Evolutionary conservation across 2,113 vertebrate species (phyloP), one percentile per base, ranked within the genome.

Genomic region (Atrichornis clamosus): DNA sequence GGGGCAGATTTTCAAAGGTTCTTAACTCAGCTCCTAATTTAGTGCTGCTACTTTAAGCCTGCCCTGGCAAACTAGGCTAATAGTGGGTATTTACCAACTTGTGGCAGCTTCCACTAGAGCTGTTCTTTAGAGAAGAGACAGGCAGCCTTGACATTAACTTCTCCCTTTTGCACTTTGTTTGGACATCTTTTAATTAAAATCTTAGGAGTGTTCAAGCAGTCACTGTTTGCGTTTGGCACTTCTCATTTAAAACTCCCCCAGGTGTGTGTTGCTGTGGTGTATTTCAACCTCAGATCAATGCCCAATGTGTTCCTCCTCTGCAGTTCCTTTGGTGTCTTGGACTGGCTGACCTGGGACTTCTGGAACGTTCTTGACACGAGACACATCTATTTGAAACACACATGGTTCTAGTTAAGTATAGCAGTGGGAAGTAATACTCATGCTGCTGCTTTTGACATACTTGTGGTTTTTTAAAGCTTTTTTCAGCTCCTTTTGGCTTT

Each of bases 11-110:
- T 92, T 95, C 78, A 44, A 39, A 89, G 70, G 89, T 63, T 84
- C 93, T 96, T 97, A 95, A 89, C 65, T 81, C 58, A 10, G 95
- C 24, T 82, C 65, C 84, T 95, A 76, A 89, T 79, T 93, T 76
- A 85, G 63, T 55, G 53, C 81, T 83, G 27, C 87, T 93, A 41
- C 86, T 84, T 95, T 91, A 81, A 94, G 77, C 62, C 49, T 90
- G 28, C 28, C 41, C 37, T 35, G 65, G 58, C 37, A 69, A 85
- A 46, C 37, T 8, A 46, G 89, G 84, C 47, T 53, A 50, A n/a
- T 11, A 44, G 26, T 26, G 49, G 32, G 14, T 72, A 60, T 89
- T 89, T 89, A 32, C 56, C 84, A 89, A 89, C 35, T 12, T 64
- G 52, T 52, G 39, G 17, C 60, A 84, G 56, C 69, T 75, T 73